Base-by-base conservation (phyloP, 2,888 invertebrate species). In the Ephialtes manifestator region DNA sequence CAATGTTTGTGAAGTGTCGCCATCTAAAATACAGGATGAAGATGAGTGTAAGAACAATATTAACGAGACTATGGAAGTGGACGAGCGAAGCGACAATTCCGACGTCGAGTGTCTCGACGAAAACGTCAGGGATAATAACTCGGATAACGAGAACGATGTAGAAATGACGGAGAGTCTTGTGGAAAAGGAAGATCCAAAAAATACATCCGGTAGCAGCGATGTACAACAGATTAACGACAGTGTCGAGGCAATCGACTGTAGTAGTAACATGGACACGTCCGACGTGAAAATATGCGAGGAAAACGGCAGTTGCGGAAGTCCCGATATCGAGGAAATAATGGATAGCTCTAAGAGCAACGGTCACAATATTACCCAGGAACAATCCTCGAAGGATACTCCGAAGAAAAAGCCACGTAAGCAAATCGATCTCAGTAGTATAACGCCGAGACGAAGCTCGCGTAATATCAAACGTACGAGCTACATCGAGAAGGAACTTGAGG, bases 391-490 rank as follows among this genome's bases (percentile, higher is more conserved):
- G 77, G 90, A 90, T 46, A 83, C 85, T 28, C 82, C 81, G 10
- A 87, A 90, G 71, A 93, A 92, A 74, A 94, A 92, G 67, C 86
- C 87, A 31, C 91, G 92, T 55, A 92, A 93, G 72, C 90, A 89
- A 83, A 82, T 92, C 71, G 93, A 92, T 88, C 90, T 93, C 83
- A 92, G 90, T 87, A 94, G 91, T 83, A 92, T 95, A 83, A 94
- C 95, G 15, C 95, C 95, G 0, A 92, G 95, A 83, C 92, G 96
- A 84, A 96, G 96, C 92, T 94, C 95, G 53, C 93, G 96, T 46
- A 96, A 96, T 91, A 92, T 96, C 51, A 95, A 95, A 89, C 96
- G 96, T 87, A 96, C 95, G 89, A 94, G 94, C 87, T 95, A 95
- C 89, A 92, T 94, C 89, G 95, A 95, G 86, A 95, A 95, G 89